phyloP scores from a whole-genome alignment of 2,113 vertebrate species.

The Hystrix cristata region DNA sequence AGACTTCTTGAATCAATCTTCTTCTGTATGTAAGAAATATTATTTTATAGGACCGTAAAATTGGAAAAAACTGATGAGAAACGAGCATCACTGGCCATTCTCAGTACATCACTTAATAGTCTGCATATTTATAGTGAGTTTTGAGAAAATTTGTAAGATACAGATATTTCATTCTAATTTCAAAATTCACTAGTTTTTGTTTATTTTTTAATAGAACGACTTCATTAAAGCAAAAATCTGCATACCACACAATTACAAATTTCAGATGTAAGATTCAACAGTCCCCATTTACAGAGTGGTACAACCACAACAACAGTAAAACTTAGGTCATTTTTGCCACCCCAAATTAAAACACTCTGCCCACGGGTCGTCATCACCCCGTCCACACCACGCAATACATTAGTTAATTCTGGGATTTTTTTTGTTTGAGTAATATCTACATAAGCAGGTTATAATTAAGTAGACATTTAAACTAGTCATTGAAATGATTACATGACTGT shows the following conservation, averaged over 20 bases:
- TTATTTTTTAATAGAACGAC: not conserved
- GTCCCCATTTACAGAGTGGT: not conserved
- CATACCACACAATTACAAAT: not conserved
- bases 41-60: not conserved
- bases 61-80: not conserved
- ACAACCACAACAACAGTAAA: not conserved
- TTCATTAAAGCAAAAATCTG: not conserved
- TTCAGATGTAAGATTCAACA: no score
- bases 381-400: not conserved
- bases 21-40: not conserved
- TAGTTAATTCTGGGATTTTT: not conserved
- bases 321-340: not conserved
- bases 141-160: not conserved
- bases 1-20: not conserved
- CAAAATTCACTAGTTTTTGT: not conserved
- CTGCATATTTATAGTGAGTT: not conserved
- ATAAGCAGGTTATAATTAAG: not conserved
- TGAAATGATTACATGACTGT: not conserved
- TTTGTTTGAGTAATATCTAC: not conserved
- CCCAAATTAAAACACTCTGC: not conserved
- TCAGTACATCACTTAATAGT: not conserved
- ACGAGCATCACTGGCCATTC: not conserved
- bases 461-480: slow-evolving; percentile 19
- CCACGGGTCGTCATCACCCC: no score
- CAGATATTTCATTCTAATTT: slow-evolving; percentile 3